phyloP scores from a whole-genome alignment of 2,113 vertebrate genomes.

The Aleadryas rufinucha region DNA sequence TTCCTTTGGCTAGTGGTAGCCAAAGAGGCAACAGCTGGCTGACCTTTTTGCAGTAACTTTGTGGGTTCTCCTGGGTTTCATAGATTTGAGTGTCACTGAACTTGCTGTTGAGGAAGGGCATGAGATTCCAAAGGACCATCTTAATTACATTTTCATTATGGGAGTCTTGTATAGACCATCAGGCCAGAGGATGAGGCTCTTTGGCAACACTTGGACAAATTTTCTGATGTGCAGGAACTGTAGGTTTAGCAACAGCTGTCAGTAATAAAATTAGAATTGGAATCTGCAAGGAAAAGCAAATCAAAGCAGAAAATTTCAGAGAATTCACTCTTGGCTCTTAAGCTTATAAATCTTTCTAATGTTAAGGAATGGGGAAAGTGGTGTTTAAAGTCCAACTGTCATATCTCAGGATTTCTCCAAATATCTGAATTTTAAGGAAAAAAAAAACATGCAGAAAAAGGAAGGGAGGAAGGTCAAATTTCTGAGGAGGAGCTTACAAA shows the following conservation, averaged over 20 bases:
- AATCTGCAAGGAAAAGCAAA: background rate
- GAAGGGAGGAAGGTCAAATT: background rate
- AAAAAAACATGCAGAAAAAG: background rate
- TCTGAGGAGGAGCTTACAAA: background rate
- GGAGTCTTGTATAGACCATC: background rate
- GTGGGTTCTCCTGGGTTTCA: background rate
- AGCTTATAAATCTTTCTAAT: background rate
- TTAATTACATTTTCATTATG: background rate
- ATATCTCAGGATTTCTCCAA: background rate
- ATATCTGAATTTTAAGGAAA: background rate
- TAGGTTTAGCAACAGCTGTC: background rate
- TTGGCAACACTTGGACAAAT: background rate
- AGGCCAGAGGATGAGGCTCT: background rate
- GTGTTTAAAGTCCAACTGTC: background rate
- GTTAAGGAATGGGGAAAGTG: background rate
- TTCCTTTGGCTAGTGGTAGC: background rate
- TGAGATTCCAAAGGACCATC: background rate
- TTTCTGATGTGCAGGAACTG: background rate
- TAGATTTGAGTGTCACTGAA: background rate
- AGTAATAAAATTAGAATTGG: background rate
- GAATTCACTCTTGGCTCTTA: background rate
- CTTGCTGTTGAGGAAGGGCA: background rate
- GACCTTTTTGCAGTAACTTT: background rate
- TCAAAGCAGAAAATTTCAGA: background rate
- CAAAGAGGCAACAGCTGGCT: background rate